phyloP scores from a whole-genome alignment of 2,113 vertebrate genomes.

The Etia nguti region DNA sequence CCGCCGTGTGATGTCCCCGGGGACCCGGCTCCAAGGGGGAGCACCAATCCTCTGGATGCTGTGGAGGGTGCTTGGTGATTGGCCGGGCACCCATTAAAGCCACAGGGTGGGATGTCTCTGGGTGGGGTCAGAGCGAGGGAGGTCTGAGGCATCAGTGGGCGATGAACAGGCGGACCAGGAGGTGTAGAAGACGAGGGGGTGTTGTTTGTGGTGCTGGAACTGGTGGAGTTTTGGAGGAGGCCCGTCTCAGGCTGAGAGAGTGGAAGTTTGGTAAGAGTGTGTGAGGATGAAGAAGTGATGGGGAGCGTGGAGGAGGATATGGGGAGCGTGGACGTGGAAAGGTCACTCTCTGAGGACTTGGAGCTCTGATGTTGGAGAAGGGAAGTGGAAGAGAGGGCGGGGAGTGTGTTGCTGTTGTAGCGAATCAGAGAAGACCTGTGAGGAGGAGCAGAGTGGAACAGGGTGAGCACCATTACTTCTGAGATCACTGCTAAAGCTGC shows the following conservation, averaged over 20 bases:
- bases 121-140: background rate
- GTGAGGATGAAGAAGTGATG: slow-evolving; percentile 7
- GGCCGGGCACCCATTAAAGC: slow-evolving; percentile 64
- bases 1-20: background rate
- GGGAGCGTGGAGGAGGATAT: slow-evolving; percentile 41
- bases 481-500: background rate
- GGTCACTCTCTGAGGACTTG: slow-evolving; percentile 68
- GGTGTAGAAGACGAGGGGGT: slow-evolving; percentile 6
- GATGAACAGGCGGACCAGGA: slow-evolving; percentile 24
- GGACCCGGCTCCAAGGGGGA: background rate
- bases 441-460: background rate
- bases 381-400: slow-evolving; percentile 43
- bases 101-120: slow-evolving; percentile 57
- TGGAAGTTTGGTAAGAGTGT: slow-evolving; percentile 23
- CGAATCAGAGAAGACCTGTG: slow-evolving; percentile 63
- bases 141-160: slow-evolving; percentile 39
- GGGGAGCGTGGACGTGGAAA: slow-evolving; percentile 61
- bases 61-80: slow-evolving; percentile 39
- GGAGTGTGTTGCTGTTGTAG: slow-evolving; percentile 70
- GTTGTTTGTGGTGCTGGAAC: background rate
- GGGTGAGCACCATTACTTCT: background rate
- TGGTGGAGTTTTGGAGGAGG: slow-evolving; percentile 14
- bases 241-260: slow-evolving; percentile 47
- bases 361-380: slow-evolving; percentile 54
- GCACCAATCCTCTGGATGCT: slow-evolving; percentile 12